Base-by-base conservation (phyloP, 2,888 invertebrate species). In the Timema podura region DNA sequence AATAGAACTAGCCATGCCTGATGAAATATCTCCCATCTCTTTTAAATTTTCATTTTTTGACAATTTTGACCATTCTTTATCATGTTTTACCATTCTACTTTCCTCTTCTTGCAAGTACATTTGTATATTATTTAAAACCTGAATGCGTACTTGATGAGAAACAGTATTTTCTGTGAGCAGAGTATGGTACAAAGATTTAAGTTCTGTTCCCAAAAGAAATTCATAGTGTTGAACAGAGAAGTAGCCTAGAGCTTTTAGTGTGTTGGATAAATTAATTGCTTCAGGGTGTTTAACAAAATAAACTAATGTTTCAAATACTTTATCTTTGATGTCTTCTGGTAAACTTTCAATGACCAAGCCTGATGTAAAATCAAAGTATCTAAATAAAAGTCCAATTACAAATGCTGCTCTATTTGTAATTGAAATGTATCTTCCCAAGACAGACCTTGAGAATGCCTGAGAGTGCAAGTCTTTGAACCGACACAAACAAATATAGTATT, bases 231-330 rank as follows among this genome's bases (percentile, higher is more conserved):
- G 61, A 9, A 61, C 11, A 45, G 44, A 61, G 8, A 61, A 15
- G 9, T 30, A 61, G 45, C 61, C 61, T 44, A 61, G 44, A 30
- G 61, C 61, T 61, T 61, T 61, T 45, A 61, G 61, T 13, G 61
- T 45, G 45, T 5, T 44, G 11, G 30, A 44, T 30, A 44, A 45
- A 11, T 44, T n/a, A 16, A n/a, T 45, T 9, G 45, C 30, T 44
- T 15, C n/a, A 7, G 30, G 9, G 5, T 61, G 61, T 30, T 61
- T 30, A 5, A 61, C 11, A 44, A 61, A 61, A 61, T 61, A 13
- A 30, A 61, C 11, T 13, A 61, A 61, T 30, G 45, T 30, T 6
- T 61, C 61, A 61, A 61, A 61, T 45, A 61, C 6, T 44, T 5
- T 61, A 10, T 16, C 45, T 11, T 61, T 61, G 45, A 11, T 61